phyloP scores from a whole-genome alignment of 1,140 invertebrate species.

The Leptinotarsa lineolata region DNA sequence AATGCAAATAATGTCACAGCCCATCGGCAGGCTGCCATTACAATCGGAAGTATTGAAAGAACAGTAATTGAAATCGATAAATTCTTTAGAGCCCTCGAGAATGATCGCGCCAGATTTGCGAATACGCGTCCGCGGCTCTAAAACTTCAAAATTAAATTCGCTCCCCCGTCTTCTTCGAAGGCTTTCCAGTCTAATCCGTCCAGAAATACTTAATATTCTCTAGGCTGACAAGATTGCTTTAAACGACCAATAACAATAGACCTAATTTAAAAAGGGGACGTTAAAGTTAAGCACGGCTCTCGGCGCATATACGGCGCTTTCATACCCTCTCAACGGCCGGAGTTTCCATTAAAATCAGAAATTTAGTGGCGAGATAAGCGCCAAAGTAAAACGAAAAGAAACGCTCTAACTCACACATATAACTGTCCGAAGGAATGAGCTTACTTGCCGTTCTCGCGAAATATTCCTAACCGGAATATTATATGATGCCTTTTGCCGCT shows the following conservation, averaged over 20 bases:
- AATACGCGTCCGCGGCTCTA: constrained; percentile 4
- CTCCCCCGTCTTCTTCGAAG: constrained; percentile 22
- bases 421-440: constrained; percentile 52
- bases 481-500: constrained; percentile 45
- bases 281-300: constrained; percentile 49
- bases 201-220: constrained; percentile 47
- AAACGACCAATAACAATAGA: constrained; percentile 51
- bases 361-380: constrained; percentile 54
- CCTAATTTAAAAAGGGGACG: constrained; percentile 49
- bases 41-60: constrained; percentile 7
- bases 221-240: constrained; percentile 48
- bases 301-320: constrained; percentile 42
- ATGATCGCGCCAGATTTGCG: constrained; percentile 15
- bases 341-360: constrained; percentile 54
- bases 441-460: constrained; percentile 48
- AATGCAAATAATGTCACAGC: constrained; percentile 9
- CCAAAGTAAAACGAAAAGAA: constrained; percentile 54
- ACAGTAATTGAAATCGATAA: constrained; percentile 30
- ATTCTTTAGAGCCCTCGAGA: constrained; percentile 9
- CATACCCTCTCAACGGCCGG: constrained; percentile 26
- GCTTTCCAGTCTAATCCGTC: constrained; percentile 44
- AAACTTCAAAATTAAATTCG: constrained; percentile 40
- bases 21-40: constrained; percentile 1
- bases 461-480: constrained; percentile 49
- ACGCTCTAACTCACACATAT: constrained; percentile 54